Evolutionary conservation across 1,140 invertebrate genomes (phyloP).

Genomic region (Drosophila santomea): DNA sequence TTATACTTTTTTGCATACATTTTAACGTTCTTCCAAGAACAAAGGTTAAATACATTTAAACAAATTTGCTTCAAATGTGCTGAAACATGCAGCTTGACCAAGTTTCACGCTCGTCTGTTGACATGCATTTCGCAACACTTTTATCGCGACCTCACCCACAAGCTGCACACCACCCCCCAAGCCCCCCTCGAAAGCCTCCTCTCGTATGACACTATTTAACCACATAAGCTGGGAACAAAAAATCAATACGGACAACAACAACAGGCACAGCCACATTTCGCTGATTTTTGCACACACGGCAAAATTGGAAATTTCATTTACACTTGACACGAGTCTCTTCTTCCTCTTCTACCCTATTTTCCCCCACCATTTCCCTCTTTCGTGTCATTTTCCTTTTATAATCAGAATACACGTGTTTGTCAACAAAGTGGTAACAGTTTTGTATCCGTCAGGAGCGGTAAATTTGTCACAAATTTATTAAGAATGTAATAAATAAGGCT

Average conservation of each 20-base stretch:
- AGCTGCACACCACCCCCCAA: not conserved
- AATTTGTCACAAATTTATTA: conserved; percentile 27
- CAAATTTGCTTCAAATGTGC: not conserved
- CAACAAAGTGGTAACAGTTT: conserved; percentile 55
- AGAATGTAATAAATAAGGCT: too few relatives aligned
- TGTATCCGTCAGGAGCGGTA: conserved; percentile 21
- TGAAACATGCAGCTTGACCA: not conserved
- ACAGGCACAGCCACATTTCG: conserved; percentile 41
- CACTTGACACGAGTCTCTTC: conserved; percentile 62
- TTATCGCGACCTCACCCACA: conserved; percentile 62
- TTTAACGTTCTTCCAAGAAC: not conserved
- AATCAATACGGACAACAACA: conserved; percentile 67
- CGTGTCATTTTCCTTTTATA: conserved; percentile 36
- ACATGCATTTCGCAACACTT: conserved; percentile 55
- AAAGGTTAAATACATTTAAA: not conserved
- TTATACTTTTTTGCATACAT: too few relatives aligned
- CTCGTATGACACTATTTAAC: conserved; percentile 48
- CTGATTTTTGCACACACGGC: conserved; percentile 64
- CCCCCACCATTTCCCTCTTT: conserved; percentile 20
- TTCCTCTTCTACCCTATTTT: not conserved
- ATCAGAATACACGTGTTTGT: conserved; percentile 33
- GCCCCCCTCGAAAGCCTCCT: conserved; percentile 1
- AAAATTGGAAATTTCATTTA: conserved; percentile 76
- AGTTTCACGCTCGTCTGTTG: conserved; percentile 10
- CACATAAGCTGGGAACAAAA: conserved; percentile 45